Percentiles rank a stretch among this genome's conserved stretches.
These are phyloP conservation scores for Watersipora subatra DNA, from an alignment of 1,140 invertebrate genomes.

Conservation along the genomic window DNA sequence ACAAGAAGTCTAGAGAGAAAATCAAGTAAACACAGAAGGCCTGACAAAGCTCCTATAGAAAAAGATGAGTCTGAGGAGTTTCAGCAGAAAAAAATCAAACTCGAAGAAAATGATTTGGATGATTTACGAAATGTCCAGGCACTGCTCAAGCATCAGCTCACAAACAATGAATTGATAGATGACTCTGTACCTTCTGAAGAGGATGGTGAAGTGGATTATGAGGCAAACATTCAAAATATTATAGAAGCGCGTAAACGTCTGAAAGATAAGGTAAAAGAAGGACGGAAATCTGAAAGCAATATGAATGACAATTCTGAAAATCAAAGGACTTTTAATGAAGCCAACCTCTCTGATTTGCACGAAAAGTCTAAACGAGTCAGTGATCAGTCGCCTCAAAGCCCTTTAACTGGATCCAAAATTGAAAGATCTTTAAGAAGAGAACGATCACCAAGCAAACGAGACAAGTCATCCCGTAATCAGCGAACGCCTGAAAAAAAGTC, in stretches of 20 bases:
- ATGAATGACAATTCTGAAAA: not conserved
- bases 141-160: not conserved
- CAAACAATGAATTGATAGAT: not conserved
- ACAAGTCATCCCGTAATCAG: not conserved
- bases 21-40: not conserved
- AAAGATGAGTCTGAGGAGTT: not conserved
- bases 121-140: not conserved
- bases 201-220: constrained; percentile 1
- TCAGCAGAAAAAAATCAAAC: not conserved
- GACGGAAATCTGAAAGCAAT: not conserved
- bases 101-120: constrained; percentile 1
- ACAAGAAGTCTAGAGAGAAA: not conserved
- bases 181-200: not conserved
- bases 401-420: not conserved
- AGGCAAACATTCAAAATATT: not conserved
- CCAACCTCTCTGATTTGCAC: not conserved
- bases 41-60: not conserved
- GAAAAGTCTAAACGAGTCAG: not conserved
- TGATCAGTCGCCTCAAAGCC: not conserved
- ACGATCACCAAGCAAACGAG: not conserved
- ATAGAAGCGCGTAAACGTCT: not conserved
- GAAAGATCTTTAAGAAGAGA: not conserved
- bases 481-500: not conserved
- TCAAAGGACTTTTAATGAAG: not conserved
- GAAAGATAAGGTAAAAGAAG: not conserved